These are phyloP conservation scores for Eulemur mongoz DNA, from an alignment of 2,797 vertebrate genomes.

Conservation along the genomic window DNA sequence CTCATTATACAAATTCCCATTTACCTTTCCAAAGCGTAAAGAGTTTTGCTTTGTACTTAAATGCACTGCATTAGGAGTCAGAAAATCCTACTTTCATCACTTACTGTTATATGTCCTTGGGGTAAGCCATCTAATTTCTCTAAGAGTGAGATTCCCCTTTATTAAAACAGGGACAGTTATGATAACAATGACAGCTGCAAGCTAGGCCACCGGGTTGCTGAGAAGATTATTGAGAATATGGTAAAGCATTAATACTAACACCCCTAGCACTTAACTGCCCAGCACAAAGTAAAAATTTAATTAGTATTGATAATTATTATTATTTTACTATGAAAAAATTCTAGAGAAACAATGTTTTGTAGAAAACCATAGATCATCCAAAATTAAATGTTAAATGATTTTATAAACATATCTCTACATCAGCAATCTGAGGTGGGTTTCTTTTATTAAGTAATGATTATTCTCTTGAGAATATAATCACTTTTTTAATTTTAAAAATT, in stretches of 20 bases:
- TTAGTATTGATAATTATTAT: neutral
- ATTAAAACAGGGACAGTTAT: neutral
- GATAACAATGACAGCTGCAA: neutral
- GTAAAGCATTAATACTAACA: neutral
- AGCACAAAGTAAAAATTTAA: conserved; percentile 10
- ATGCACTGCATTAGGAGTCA: neutral
- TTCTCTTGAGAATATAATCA: neutral
- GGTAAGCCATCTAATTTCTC: neutral
- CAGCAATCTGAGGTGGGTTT: neutral
- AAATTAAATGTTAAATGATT: neutral
- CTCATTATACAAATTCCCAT: neutral
- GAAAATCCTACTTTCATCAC: neutral
- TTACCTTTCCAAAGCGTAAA: neutral
- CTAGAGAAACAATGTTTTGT: neutral
- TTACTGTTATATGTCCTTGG: neutral
- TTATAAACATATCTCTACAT: neutral
- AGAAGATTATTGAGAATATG: neutral
- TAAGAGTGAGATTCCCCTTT: neutral
- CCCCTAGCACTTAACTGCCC: neutral
- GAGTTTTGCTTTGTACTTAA: neutral
- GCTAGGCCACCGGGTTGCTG: neutral
- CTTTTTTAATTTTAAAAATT: neutral
- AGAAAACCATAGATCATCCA: neutral
- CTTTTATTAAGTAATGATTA: neutral
- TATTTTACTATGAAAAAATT: neutral